These are phyloP conservation scores for Pachycephus smyrnensis DNA, from an alignment of 2,888 invertebrate species.

Conservation along the genomic window DNA sequence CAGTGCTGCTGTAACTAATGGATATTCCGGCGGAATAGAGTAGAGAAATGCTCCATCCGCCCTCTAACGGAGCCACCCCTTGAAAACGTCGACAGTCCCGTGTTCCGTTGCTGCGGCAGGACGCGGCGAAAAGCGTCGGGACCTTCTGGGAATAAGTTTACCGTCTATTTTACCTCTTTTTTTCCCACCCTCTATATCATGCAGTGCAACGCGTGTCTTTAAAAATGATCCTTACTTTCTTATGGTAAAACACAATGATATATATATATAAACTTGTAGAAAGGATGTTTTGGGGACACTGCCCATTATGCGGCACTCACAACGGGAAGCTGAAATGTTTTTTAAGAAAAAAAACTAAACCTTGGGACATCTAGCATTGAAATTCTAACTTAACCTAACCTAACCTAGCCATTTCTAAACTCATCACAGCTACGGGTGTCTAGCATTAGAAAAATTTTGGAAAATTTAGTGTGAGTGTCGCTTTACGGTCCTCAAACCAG, in stretches of 20 bases:
- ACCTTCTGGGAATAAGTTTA: background rate
- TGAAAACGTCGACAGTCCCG: background rate
- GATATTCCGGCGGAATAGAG: constrained; percentile 63
- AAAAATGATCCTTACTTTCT: background rate
- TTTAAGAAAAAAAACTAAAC: too few relatives aligned
- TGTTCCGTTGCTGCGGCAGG: background rate
- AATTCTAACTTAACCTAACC: too few relatives aligned
- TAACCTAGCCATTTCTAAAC: too few relatives aligned
- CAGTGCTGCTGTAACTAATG: constrained; percentile 66
- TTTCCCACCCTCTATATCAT: background rate
- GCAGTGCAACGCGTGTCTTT: background rate
- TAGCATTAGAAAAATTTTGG: too few relatives aligned
- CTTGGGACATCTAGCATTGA: too few relatives aligned
- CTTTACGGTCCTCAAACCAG: too few relatives aligned
- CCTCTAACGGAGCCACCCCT: constrained; percentile 36
- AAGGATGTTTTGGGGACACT: too few relatives aligned
- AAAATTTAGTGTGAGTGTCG: too few relatives aligned
- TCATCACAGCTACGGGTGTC: too few relatives aligned
- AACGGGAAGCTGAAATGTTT: too few relatives aligned
- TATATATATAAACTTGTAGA: too few relatives aligned
- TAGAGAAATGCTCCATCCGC: constrained; percentile 54
- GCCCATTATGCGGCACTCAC: too few relatives aligned
- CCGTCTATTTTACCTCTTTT: background rate
- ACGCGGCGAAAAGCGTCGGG: background rate
- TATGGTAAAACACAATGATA: background rate